These are phyloP conservation scores for Danio kyathit DNA, from an alignment of 2,797 vertebrate species.

Conservation along the genomic window DNA sequence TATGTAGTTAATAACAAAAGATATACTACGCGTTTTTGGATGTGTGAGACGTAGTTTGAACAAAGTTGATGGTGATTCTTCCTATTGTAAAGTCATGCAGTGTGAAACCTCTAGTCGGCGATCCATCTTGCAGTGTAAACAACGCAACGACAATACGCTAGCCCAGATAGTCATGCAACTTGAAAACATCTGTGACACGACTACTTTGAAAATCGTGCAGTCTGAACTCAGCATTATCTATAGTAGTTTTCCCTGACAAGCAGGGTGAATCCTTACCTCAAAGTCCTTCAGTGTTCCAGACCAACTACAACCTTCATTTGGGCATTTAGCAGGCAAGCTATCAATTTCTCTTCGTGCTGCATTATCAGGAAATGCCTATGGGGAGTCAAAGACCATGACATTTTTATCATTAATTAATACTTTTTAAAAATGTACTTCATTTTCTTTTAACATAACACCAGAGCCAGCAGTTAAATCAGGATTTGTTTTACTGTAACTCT, in stretches of 20 bases:
- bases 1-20: too few species aligned
- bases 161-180: too few species aligned
- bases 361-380: conserved; percentile 94
- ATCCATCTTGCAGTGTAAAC: too few species aligned
- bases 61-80: too few species aligned
- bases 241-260: neutral
- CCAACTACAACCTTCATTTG: conserved; percentile 88
- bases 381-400: neutral
- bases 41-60: too few species aligned
- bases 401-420: neutral
- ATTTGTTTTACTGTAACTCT: neutral
- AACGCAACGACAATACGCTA: too few species aligned
- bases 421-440: neutral
- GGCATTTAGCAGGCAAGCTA: conserved; percentile 89
- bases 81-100: too few species aligned
- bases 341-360: conserved; percentile 95
- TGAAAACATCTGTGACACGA: too few species aligned
- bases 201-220: too few species aligned
- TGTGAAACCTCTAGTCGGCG: too few species aligned
- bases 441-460: neutral
- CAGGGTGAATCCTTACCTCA: conserved; percentile 79
- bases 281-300: conserved; percentile 93
- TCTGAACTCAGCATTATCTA: neutral
- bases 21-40: too few species aligned
- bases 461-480: neutral